These are phyloP conservation scores for Amphipoea oculea DNA, from an alignment of 2,888 invertebrate species.

Conservation along the genomic window DNA sequence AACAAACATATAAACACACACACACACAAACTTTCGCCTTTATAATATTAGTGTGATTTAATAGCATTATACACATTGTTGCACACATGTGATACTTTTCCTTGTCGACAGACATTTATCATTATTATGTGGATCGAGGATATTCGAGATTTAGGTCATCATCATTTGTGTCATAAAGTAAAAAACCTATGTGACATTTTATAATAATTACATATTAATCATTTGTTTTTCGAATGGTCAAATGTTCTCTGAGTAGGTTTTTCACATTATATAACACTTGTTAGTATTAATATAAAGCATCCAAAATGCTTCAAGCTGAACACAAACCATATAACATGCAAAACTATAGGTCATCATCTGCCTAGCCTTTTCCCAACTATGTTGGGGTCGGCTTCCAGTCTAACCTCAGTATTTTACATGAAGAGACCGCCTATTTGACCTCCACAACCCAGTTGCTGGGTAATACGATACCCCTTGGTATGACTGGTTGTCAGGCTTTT, in stretches of 20 bases:
- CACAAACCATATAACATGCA: constrained; percentile 13
- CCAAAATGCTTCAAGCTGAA: background rate
- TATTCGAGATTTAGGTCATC: constrained; percentile 8
- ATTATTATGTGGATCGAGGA: constrained; percentile 6
- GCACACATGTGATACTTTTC: constrained; percentile 11
- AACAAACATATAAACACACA: too few relatives aligned
- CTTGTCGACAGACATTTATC: background rate
- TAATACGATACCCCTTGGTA: background rate
- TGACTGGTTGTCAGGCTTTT: background rate
- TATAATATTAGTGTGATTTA: background rate
- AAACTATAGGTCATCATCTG: background rate
- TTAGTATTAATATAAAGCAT: background rate
- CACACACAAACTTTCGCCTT: too few relatives aligned
- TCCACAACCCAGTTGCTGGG: background rate
- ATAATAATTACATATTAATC: background rate
- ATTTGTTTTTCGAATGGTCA: background rate
- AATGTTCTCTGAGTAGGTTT: background rate
- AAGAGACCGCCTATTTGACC: too few relatives aligned
- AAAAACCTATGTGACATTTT: constrained; percentile 10
- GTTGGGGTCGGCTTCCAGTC: too few relatives aligned
- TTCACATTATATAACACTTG: background rate
- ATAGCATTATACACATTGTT: background rate
- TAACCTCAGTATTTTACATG: too few relatives aligned
- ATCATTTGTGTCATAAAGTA: background rate
- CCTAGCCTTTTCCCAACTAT: too few relatives aligned